Evolutionary conservation across 2,888 invertebrate species (phyloP), one percentile per base, ranked within the genome.

Genomic region (Zaprionus obscuricornis): DNA sequence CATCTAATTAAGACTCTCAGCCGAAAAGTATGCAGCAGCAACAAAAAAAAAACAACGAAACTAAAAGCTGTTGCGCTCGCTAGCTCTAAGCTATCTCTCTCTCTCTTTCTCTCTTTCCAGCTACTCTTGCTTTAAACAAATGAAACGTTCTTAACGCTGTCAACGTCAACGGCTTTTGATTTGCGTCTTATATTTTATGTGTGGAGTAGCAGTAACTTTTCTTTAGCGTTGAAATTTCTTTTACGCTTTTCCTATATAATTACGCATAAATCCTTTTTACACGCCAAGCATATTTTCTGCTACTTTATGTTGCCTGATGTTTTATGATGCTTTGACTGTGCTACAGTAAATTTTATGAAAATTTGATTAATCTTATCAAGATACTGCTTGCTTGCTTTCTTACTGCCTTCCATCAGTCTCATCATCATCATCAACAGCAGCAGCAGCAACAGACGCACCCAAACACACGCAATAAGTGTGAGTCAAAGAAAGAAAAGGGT

Each of bases 321-420:
- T n/a, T n/a, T 16, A n/a, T 33, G 43, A 34, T 27, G 31, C 50
- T 34, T 55, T 71, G n/a, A n/a, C n/a, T n/a, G n/a, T n/a, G n/a
- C n/a, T n/a, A 42, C 45, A 46, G 29, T 69, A 82, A 85, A 88
- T 85, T 87, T 88, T 86, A 84, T 87, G 89, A 89, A 89, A 89
- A 89, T 89, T 89, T 90, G 89, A 89, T 89, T 89, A 89, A 89
- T 89, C 89, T 89, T 88, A 88, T 89, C 88, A 88, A 85, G 89
- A 87, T 87, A 76, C 66, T 62, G 74, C 46, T 42, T 66, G 60
- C 58, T 4, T 5, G 67, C 58, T 54, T 22, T 40, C 39, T 31
- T 8, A 2, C 18, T 10, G 26, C 55, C 54, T 57, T 52, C 47
- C 40, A 34, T 39, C 24, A 10, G n/a, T n/a, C n/a, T n/a, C n/a